phyloP scores from a whole-genome alignment of 2,797 vertebrate genomes.

The Ctenosaura bakeri region DNA sequence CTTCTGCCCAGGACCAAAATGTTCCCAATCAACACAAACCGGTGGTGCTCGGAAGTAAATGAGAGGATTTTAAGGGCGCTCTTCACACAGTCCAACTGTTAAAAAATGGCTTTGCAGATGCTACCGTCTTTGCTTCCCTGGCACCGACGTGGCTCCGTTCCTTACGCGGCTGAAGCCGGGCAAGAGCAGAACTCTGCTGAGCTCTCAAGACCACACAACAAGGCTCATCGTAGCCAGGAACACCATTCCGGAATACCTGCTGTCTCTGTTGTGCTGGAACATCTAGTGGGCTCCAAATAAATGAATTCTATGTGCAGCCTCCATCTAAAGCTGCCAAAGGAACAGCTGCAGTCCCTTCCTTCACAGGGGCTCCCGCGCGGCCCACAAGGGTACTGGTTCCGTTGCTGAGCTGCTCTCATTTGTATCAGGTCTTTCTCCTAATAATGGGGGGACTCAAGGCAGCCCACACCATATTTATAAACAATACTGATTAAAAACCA shows the following conservation, averaged over 20 bases:
- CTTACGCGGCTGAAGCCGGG: not conserved
- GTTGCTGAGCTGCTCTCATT: too few relatives aligned
- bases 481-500: too few relatives aligned
- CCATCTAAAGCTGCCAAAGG: not conserved
- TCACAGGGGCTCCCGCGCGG: too few relatives aligned
- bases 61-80: not conserved
- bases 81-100: not conserved
- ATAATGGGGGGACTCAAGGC: too few relatives aligned
- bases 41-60: constrained; percentile 16
- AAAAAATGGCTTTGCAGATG: not conserved
- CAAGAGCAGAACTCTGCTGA: not conserved
- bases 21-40: constrained; percentile 3
- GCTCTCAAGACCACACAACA: constrained; percentile 45
- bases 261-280: not conserved
- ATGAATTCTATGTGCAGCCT: not conserved
- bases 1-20: constrained; percentile 46
- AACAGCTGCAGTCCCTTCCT: not conserved
- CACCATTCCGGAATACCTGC: constrained; percentile 9
- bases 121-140: rapidly evolving
- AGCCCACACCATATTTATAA: too few relatives aligned
- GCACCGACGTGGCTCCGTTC: not conserved
- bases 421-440: too few relatives aligned
- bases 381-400: too few relatives aligned
- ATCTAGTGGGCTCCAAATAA: not conserved
- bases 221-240: constrained; percentile 18